Evolutionary conservation across 2,888 invertebrate genomes (phyloP).

Genomic region (Aphrophora alni): DNA sequence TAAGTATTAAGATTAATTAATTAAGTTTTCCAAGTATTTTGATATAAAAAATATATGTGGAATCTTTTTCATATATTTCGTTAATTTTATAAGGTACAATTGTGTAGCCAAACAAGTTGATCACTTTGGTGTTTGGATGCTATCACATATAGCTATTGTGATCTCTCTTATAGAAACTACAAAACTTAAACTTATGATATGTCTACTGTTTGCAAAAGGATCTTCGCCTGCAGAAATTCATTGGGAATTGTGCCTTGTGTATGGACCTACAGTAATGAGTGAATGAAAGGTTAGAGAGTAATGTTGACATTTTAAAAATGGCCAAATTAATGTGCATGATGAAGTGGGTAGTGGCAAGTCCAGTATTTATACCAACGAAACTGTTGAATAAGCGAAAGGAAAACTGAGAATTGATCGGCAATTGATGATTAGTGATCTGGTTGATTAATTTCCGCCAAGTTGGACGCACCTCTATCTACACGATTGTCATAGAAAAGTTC

Average conservation of each 20-base stretch:
- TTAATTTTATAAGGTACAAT: too few relatives aligned
- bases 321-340: slow-evolving; percentile 10
- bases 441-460: background rate
- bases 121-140: too few relatives aligned
- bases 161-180: too few relatives aligned
- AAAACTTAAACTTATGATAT: too few relatives aligned
- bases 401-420: background rate
- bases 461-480: background rate
- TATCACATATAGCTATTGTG: too few relatives aligned
- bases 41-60: too few relatives aligned
- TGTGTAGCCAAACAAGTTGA: too few relatives aligned
- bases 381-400: slow-evolving; percentile 3
- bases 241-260: background rate
- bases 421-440: slow-evolving; percentile 19
- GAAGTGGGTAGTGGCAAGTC: slow-evolving; percentile 22
- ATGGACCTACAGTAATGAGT: background rate
- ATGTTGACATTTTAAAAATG: slow-evolving; percentile 1
- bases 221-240: background rate
- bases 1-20: too few relatives aligned
- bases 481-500: slow-evolving; percentile 29
- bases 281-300: background rate
- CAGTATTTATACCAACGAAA: background rate
- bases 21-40: too few relatives aligned
- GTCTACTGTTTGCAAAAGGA: background rate
- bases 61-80: too few relatives aligned